A percentile compares a stretch with the other conserved stretches of the same genome.
Conservation (phyloP, 2,113 vertebrate species). For the Actenoides hombroni region DNA sequence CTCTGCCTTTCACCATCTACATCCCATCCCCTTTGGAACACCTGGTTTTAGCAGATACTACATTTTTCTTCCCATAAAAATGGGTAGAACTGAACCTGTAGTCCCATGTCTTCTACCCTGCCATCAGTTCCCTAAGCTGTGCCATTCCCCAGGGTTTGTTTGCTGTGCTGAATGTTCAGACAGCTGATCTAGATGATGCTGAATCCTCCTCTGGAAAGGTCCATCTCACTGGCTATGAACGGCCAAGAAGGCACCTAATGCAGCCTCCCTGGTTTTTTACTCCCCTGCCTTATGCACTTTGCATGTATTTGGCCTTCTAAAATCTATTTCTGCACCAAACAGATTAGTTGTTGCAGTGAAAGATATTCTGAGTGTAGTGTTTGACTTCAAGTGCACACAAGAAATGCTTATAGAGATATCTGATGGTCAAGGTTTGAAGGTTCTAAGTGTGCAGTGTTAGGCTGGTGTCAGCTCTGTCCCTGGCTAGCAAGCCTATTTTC, state of each 20-base stretch:
- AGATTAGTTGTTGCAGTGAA: background rate
- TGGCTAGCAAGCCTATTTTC: background rate
- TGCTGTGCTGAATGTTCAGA: background rate
- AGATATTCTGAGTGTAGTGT: background rate
- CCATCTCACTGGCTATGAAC: background rate
- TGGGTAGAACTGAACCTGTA: background rate
- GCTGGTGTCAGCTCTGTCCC: background rate
- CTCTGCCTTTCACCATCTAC: rapidly evolving
- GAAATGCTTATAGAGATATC: background rate
- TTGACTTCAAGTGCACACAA: background rate
- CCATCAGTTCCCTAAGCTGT: background rate
- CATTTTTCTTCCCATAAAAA: background rate
- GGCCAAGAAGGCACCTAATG: background rate
- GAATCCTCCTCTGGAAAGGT: background rate
- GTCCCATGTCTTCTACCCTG: background rate
- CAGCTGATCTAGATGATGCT: background rate
- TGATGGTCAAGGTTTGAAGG: background rate
- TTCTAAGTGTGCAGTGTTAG: rapidly evolving
- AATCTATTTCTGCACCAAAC: background rate
- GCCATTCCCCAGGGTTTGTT: background rate
- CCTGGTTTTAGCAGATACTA: background rate
- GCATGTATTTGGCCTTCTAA: background rate
- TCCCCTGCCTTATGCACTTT: background rate
- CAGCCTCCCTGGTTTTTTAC: background rate
- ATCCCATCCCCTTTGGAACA: background rate